Base-by-base conservation (phyloP, 2,797 vertebrate genomes). In the Fringilla coelebs region DNA sequence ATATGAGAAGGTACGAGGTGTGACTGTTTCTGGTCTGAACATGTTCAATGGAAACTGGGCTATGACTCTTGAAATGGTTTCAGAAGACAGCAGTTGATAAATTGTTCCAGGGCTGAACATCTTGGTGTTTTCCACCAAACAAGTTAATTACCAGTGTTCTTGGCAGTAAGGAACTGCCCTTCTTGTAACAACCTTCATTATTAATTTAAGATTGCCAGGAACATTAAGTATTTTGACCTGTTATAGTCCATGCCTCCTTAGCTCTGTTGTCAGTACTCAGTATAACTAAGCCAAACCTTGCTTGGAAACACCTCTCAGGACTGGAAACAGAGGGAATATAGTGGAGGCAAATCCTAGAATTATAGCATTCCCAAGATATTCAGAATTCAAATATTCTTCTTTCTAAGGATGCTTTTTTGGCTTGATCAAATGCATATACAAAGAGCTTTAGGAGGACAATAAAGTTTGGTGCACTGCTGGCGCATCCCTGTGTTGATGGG, bases 141-240 rank as follows among this genome's bases (percentile, higher is more conserved):
- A 90, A 49, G 49, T 49, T 83, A 70, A 78, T 71, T 68, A 68
- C 63, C 31, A 28, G 28, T 43, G 46, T 70, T 95, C 78, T 93
- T 12, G 7, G 88, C 46, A 94, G 54, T 34, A 70, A 66, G 66
- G 66, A 88, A n/a, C 58, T 70, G 29, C 55, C 36, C 60, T 89
- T 90, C 84, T 88, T 55, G 73, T 81, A 84, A 88, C 72, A 54
- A 88, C 22, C 24, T 86, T 91, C n/a, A 17, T 80, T 68, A 78
- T 25, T 51, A 94, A 65, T 58, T 57, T 88, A 79, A 89, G 84
- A 83, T 71, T 85, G 73, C 70, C 93, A 88, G 36, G n/a, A 94
- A 41, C 22, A 15, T 58, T 26, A 66, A 72, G 17, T 77, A 81
- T 91, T 94, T 93, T 66, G 79, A 83, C 43, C 9, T 29, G 10